phyloP scores from a whole-genome alignment of 2,888 invertebrate species.

The Tromatobia lineatoria region DNA sequence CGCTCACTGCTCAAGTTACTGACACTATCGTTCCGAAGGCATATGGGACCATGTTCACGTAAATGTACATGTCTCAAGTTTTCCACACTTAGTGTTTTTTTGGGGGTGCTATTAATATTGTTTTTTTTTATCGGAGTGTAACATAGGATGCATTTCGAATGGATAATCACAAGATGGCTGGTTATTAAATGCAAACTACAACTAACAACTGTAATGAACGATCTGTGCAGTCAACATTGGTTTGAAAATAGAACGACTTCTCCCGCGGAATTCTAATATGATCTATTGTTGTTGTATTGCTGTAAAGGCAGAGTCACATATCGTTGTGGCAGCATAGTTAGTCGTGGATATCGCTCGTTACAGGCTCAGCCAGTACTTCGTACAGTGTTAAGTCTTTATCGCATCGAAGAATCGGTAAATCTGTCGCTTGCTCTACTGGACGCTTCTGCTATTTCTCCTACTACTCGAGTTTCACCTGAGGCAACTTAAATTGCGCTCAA shows the following conservation, averaged over 20 bases:
- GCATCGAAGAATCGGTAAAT: slow-evolving; percentile 68
- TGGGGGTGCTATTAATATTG: too few relatives aligned
- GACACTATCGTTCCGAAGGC: too few relatives aligned
- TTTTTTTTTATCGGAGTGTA: too few relatives aligned
- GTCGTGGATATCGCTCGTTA: slow-evolving; percentile 60
- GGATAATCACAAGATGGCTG: too few relatives aligned
- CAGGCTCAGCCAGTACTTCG: slow-evolving; percentile 16
- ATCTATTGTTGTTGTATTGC: background rate
- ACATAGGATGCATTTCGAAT: too few relatives aligned
- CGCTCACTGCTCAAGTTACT: too few relatives aligned
- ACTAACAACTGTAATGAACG: too few relatives aligned
- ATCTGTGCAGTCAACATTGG: background rate
- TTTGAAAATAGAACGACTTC: background rate
- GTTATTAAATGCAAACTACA: too few relatives aligned
- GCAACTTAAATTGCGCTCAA: slow-evolving; percentile 71
- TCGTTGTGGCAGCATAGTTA: slow-evolving; percentile 14
- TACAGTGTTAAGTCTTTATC: slow-evolving; percentile 63
- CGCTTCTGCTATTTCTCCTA: slow-evolving; percentile 5
- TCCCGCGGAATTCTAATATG: background rate
- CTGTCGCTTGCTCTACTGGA: slow-evolving; percentile 55
- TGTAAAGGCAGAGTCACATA: background rate
- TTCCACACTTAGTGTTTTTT: too few relatives aligned
- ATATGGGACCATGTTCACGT: too few relatives aligned
- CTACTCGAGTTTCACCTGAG: slow-evolving; percentile 64
- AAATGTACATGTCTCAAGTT: too few relatives aligned